Conservation (phyloP, 2,113 vertebrate genomes). For the Daubentonia madagascariensis region DNA sequence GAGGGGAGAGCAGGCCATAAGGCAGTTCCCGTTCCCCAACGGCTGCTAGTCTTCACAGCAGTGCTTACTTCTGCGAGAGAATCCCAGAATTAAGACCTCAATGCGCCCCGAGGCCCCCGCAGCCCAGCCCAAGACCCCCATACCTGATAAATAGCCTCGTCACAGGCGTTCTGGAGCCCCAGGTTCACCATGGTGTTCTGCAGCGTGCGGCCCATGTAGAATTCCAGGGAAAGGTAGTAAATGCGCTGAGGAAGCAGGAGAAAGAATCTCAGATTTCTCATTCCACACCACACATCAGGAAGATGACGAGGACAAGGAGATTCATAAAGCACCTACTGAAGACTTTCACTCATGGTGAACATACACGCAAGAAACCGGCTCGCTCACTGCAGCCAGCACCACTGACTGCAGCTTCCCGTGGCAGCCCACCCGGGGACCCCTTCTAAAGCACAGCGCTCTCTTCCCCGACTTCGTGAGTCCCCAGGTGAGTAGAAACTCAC, state of each 20-base stretch:
- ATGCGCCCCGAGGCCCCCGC: fast-evolving
- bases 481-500: neutral
- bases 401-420: neutral
- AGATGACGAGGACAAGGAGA: neutral
- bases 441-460: neutral
- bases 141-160: constrained; percentile 94
- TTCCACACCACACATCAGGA: fast-evolving
- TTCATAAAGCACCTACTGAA: neutral
- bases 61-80: neutral
- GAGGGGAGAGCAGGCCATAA: fast-evolving
- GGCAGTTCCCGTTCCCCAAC: fast-evolving
- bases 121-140: fast-evolving
- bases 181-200: constrained; percentile 95
- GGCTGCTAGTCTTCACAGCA: neutral
- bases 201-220: constrained; percentile 94
- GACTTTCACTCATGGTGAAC: neutral
- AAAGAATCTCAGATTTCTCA: neutral
- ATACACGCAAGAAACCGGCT: neutral
- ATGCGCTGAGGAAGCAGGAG: constrained; percentile 81
- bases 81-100: neutral
- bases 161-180: constrained; percentile 90
- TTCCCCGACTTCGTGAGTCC: neutral
- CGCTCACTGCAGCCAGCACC: neutral
- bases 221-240: constrained; percentile 93
- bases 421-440: too few species aligned